Evolutionary conservation across 2,113 vertebrate species (phyloP).

Genomic region (Proteles cristata): DNA sequence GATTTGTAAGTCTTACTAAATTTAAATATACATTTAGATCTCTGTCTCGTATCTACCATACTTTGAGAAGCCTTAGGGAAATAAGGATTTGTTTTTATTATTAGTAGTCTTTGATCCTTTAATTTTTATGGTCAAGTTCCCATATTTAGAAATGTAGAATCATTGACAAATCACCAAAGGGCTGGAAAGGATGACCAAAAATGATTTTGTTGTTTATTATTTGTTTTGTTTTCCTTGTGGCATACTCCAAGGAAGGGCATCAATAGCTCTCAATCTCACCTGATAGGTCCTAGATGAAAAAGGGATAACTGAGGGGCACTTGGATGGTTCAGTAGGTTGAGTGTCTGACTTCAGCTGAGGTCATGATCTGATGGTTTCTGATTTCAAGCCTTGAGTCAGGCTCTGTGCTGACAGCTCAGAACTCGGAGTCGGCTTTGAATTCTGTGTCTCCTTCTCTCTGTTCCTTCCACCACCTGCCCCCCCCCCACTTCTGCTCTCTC

Average conservation of each 20-base stretch:
- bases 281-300: background rate
- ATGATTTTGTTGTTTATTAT: background rate
- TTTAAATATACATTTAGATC: background rate
- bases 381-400: no score
- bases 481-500: rapidly evolving
- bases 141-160: background rate
- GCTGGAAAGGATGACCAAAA: background rate
- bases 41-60: background rate
- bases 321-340: no score
- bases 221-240: background rate
- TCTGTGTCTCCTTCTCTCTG: no score
- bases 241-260: background rate
- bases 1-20: background rate
- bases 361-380: no score
- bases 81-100: background rate
- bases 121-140: background rate
- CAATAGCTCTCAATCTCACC: background rate
- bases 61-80: background rate
- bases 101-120: background rate
- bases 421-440: no score
- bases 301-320: background rate
- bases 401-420: no score
- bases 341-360: no score
- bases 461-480: no score
- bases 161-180: background rate